phyloP scores from a whole-genome alignment of 92 coral and sea anemone species.

The Epizoanthus ramosus region DNA sequence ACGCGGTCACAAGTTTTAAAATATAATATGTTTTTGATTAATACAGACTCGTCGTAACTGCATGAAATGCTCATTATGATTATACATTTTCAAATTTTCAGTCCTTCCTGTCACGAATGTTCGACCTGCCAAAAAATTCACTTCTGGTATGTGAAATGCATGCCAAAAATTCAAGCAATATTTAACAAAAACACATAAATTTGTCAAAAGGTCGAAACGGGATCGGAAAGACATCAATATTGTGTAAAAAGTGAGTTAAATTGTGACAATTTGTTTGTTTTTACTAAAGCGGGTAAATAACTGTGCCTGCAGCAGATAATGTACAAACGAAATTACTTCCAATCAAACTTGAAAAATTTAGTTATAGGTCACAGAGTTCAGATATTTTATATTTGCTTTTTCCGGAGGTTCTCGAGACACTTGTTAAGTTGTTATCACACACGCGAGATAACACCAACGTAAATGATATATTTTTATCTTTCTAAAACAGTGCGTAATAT shows the following conservation, averaged over 20 bases:
- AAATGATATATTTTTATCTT: background rate
- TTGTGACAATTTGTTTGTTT: background rate
- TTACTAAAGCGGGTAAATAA: background rate
- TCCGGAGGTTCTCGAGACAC: background rate
- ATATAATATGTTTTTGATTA: background rate
- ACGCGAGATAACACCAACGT: background rate
- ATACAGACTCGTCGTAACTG: background rate
- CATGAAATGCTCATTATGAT: background rate
- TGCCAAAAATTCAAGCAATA: background rate
- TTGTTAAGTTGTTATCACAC: constrained; percentile 4
- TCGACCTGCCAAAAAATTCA: background rate
- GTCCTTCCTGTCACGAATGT: background rate
- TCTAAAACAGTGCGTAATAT: background rate
- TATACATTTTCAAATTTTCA: too few relatives aligned
- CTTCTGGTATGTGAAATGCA: background rate
- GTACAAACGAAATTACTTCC: background rate
- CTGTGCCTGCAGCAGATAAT: background rate
- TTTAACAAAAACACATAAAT: background rate
- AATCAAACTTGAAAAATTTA: background rate
- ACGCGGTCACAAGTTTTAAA: background rate
- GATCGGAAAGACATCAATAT: background rate
- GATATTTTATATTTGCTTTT: background rate
- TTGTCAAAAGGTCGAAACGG: background rate
- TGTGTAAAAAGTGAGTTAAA: background rate
- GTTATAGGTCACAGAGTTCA: background rate